These are phyloP conservation scores for Muscicapa adusta DNA, from an alignment of 2,113 vertebrate genomes.

Conservation along the genomic window DNA sequence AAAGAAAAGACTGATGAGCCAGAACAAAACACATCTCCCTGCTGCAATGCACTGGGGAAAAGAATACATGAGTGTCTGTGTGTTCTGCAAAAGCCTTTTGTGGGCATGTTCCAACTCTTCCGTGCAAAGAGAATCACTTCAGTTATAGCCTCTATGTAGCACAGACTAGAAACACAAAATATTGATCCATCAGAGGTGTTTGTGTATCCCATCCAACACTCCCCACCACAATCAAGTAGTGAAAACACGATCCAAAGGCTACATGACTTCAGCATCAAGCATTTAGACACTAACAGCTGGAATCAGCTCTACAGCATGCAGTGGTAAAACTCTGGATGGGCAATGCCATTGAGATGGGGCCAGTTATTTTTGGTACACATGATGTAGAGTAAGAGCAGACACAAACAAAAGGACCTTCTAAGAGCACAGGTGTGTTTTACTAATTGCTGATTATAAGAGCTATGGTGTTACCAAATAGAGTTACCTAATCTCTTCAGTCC, in stretches of 20 bases:
- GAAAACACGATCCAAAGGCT: not conserved
- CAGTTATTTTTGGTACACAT: not conserved
- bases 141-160: not conserved
- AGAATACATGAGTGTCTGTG: not conserved
- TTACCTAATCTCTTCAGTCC: not conserved
- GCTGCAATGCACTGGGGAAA: not conserved
- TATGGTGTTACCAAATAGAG: not conserved
- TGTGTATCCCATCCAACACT: not conserved
- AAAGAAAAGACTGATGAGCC: not conserved
- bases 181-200: not conserved
- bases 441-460: not conserved
- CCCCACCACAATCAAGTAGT: not conserved
- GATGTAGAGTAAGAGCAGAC: not conserved
- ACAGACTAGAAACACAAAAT: not conserved
- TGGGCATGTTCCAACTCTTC: not conserved
- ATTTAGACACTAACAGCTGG: not conserved
- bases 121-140: not conserved
- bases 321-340: not conserved
- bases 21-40: not conserved
- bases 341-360: not conserved
- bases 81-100: not conserved
- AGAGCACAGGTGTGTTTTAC: not conserved
- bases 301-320: not conserved
- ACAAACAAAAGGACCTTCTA: not conserved
- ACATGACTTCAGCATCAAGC: not conserved